A percentile compares a stretch with the other conserved stretches of the same genome.
Evolutionary conservation across 2,113 vertebrate genomes (phyloP).

Genomic region (Gymnorhina tibicen): DNA sequence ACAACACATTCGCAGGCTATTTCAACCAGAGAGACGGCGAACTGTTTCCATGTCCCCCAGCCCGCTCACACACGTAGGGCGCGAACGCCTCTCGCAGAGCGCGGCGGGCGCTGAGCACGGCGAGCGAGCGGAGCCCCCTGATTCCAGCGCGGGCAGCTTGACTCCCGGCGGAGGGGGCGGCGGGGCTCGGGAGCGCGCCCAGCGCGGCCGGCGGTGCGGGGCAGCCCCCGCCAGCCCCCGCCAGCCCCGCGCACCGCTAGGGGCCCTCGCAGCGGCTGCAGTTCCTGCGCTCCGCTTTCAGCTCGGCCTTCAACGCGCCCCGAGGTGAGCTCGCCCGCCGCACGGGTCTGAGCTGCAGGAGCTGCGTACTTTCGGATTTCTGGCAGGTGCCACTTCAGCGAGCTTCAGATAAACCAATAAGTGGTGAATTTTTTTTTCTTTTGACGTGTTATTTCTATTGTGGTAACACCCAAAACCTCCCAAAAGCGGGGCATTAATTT

Average conservation of each 20-base stretch:
- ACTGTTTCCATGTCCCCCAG: not conserved
- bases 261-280: slow-evolving; percentile 21
- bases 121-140: not conserved
- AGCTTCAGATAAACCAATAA: not conserved
- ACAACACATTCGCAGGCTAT: not conserved
- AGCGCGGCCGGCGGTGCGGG: too few relatives aligned
- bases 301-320: not conserved
- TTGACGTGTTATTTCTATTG: not conserved
- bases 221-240: not conserved
- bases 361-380: not conserved
- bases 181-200: too few relatives aligned
- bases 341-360: not conserved
- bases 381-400: not conserved
- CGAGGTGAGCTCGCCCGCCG: not conserved
- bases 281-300: not conserved
- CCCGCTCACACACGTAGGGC: not conserved
- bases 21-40: not conserved
- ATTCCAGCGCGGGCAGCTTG: not conserved
- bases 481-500: not conserved
- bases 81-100: not conserved
- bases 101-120: not conserved
- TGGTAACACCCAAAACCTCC: not conserved
- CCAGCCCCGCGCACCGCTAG: not conserved
- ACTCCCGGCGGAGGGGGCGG: not conserved
- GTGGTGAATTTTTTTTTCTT: not conserved